These are phyloP conservation scores for Limenitis camilla DNA, from an alignment of 2,888 invertebrate genomes.

Conservation along the genomic window DNA sequence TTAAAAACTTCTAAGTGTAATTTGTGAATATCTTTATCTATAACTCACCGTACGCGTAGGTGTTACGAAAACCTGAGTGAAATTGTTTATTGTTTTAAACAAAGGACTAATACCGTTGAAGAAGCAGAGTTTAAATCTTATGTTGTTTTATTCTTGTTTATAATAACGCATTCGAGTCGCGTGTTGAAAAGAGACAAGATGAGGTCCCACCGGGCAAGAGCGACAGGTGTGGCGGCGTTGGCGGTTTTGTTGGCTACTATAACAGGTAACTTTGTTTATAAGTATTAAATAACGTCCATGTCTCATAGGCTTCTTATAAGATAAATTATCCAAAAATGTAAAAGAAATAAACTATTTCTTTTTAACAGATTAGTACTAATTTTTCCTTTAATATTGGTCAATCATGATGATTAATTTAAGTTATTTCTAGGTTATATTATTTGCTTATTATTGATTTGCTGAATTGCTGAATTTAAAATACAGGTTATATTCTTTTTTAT, in stretches of 20 bases:
- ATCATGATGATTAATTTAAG: too few relatives aligned
- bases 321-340: constrained; percentile 5
- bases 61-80: constrained; percentile 60
- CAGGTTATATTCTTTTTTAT: too few relatives aligned
- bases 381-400: too few relatives aligned
- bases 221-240: constrained; percentile 69
- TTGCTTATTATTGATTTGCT: too few relatives aligned
- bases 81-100: constrained; percentile 58
- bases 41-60: constrained; percentile 52
- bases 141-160: constrained; percentile 55
- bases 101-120: constrained; percentile 51
- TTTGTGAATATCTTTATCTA: constrained; percentile 53
- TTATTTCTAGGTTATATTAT: too few relatives aligned
- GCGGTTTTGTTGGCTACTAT: constrained; percentile 60
- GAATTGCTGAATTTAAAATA: too few relatives aligned
- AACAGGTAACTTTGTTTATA: constrained; percentile 56
- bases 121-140: constrained; percentile 47
- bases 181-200: constrained; percentile 69
- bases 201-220: constrained; percentile 54
- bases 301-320: constrained; percentile 26
- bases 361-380: too few relatives aligned
- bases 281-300: constrained; percentile 16
- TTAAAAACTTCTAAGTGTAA: constrained; percentile 49
- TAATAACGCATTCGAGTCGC: constrained; percentile 47
- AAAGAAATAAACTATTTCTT: background rate